A percentile compares a stretch with the other conserved stretches of the same genome.
These are phyloP conservation scores for Anas flavirostris DNA, from an alignment of 2,797 vertebrate species.

Conservation along the genomic window DNA sequence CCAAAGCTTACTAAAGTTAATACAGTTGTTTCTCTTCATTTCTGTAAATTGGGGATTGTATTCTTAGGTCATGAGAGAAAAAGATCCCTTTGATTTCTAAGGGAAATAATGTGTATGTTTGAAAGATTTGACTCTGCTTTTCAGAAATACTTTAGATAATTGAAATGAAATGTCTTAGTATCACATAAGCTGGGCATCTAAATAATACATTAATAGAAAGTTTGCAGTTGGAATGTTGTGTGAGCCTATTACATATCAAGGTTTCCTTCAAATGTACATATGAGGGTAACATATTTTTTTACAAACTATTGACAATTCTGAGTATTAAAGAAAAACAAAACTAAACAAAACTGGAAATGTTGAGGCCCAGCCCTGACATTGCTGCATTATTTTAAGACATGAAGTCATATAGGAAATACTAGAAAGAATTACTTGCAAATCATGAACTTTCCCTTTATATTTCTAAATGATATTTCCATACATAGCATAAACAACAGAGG, in stretches of 20 bases:
- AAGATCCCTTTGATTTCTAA: background rate
- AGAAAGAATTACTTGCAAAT: background rate
- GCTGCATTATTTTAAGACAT: background rate
- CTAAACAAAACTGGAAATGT: background rate
- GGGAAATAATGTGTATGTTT: background rate
- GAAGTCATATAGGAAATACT: background rate
- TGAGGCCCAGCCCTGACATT: background rate
- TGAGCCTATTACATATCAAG: background rate
- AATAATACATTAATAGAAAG: background rate
- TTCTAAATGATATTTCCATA: background rate
- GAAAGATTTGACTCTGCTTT: background rate
- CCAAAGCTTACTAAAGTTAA: background rate
- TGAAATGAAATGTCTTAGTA: background rate
- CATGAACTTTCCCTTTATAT: background rate
- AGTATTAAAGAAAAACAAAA: background rate
- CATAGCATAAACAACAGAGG: background rate
- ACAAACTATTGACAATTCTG: background rate
- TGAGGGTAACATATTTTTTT: background rate
- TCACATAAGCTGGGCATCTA: background rate
- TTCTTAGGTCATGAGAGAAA: background rate
- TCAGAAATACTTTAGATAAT: background rate
- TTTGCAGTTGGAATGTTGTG: background rate
- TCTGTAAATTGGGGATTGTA: background rate
- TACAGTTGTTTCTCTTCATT: background rate
- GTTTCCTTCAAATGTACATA: background rate